A percentile compares a stretch with the other conserved stretches of the same genome.
These are phyloP conservation scores for Hirtodrosophila cameraria DNA, from an alignment of 2,888 invertebrate genomes.

Conservation along the genomic window DNA sequence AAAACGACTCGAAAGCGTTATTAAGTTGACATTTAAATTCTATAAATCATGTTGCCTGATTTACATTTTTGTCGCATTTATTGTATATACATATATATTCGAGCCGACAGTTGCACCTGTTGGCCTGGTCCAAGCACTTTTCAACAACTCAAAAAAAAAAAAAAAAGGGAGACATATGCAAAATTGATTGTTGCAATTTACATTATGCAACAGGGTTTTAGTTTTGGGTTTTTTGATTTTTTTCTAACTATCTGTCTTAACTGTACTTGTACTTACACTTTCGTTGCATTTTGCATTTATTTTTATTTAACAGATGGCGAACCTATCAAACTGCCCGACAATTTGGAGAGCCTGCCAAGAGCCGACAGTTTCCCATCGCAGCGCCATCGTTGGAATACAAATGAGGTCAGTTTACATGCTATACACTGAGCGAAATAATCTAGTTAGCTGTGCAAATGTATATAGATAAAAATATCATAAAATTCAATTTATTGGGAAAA, in stretches of 20 bases:
- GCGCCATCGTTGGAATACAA: constrained; percentile 99
- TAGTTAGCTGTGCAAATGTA: neutral
- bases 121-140: constrained; percentile 29
- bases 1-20: constrained; percentile 34
- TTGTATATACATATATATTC: neutral
- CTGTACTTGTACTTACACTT: constrained; percentile 70
- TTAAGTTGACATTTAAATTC: constrained; percentile 73
- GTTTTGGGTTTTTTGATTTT: neutral
- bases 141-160: too few relatives aligned
- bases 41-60: constrained; percentile 71
- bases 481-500: too few relatives aligned
- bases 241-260: constrained; percentile 1
- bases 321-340: constrained; percentile 96
- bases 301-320: constrained; percentile 90
- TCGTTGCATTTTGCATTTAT: constrained; percentile 49
- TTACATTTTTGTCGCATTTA: constrained; percentile 77
- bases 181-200: constrained; percentile 52
- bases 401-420: constrained; percentile 91
- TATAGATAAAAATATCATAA: too few relatives aligned
- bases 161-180: constrained; percentile 33
- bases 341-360: constrained; percentile 96
- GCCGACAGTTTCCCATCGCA: constrained; percentile 97
- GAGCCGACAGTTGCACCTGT: constrained; percentile 67
- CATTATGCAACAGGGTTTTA: constrained; percentile 55
- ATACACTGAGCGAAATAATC: neutral